Evolutionary conservation across 2,797 vertebrate species (phyloP), one percentile per base, ranked within the genome.

Genomic region (Pelodytes ibericus): DNA sequence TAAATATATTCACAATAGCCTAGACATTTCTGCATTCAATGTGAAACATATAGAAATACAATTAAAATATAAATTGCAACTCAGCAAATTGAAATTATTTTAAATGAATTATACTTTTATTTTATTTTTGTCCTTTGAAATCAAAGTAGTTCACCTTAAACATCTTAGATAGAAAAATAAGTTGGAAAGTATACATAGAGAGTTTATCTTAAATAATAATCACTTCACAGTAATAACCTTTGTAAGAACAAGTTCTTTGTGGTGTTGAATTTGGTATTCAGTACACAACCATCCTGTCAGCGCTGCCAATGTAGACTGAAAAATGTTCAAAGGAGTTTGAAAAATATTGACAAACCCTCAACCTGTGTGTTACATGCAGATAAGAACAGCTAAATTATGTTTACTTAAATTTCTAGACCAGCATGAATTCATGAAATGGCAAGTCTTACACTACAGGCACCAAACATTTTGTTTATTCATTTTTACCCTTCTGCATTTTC

Each of bases 301-400:
- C 85, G 81, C 83, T 89, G 87, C 80, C 84, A 87, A 63, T 81
- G 82, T 82, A 86, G 82, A 86, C 82, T 83, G 88, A 90, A 83
- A 89, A 86, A 84, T 75, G 77, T 89, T 90, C 87, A 87, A 90
- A 91, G 83, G 75, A 86, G 51, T 76, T 69, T 78, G 81, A 80
- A 83, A 80, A 89, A 89, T 90, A 90, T 84, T 90, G 88, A 89
- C 88, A 90, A 87, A 85, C 74, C 72, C 79, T 88, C 82, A 87
- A 82, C 81, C 86, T 83, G 80, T 85, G 81, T 84, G 88, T 86
- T 83, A 80, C 83, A 86, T 80, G 72, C 79, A 89, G 89, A 90
- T 89, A 89, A 90, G 86, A 84, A 84, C 68, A 85, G 68, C 58
- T 84, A 88, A 90, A 88, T 88, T 85, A 77, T 88, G 86, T 89